Evolutionary conservation across 2,888 invertebrate species (phyloP).

Genomic region (Parascotia fuliginaria): DNA sequence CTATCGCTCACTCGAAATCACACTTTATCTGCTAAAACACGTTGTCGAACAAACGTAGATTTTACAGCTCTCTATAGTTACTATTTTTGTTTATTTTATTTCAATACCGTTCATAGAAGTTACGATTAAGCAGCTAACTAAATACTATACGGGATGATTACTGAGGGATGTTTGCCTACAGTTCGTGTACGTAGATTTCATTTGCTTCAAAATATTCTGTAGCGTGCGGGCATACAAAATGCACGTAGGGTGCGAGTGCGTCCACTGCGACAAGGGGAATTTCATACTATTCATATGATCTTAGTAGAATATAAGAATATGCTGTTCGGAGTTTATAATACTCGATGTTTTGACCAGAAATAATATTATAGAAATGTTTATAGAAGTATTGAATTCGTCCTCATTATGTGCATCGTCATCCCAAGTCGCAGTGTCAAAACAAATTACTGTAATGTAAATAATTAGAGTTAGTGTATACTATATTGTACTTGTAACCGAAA

Average conservation of each 20-base stretch:
- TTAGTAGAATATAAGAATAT: constrained; percentile 32
- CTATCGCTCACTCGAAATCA: constrained; percentile 82
- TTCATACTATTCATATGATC: constrained; percentile 24
- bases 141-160: constrained; percentile 26
- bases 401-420: constrained; percentile 21
- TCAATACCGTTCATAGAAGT: constrained; percentile 30
- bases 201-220: constrained; percentile 30
- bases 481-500: constrained; percentile 72
- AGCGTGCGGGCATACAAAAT: constrained; percentile 25
- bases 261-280: constrained; percentile 35
- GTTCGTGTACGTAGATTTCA: constrained; percentile 22
- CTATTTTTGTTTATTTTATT: constrained; percentile 50
- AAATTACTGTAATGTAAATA: constrained; percentile 66
- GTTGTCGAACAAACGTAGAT: constrained; percentile 63
- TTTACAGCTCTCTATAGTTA: constrained; percentile 61
- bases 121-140: constrained; percentile 26
- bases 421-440: constrained; percentile 44
- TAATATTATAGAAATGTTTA: constrained; percentile 24
- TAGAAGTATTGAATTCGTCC: constrained; percentile 25
- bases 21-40: constrained; percentile 82
- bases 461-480: constrained; percentile 63
- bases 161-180: constrained; percentile 34
- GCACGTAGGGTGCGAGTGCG: constrained; percentile 24
- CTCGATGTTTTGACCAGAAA: constrained; percentile 38
- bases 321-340: constrained; percentile 32